A percentile compares a stretch with the other conserved stretches of the same genome.
These are phyloP conservation scores for Philhelius pedissequus DNA, from an alignment of 2,888 invertebrate genomes.

Conservation along the genomic window DNA sequence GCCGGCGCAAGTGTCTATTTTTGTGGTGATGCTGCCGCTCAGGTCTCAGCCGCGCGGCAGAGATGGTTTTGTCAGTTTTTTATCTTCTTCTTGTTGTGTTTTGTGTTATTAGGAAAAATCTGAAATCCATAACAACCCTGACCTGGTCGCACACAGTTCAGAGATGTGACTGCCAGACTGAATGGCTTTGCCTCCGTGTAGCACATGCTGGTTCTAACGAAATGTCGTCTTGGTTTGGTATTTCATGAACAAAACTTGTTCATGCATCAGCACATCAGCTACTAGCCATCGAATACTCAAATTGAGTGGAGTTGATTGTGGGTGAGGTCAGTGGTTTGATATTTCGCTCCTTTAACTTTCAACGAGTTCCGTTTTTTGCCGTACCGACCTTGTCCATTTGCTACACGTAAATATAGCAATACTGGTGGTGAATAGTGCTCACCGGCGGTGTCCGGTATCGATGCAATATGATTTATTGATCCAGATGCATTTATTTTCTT, in stretches of 20 bases:
- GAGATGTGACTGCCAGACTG: slow-evolving; percentile 41
- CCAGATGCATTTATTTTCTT: slow-evolving; percentile 29
- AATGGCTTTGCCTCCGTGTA: slow-evolving; percentile 19
- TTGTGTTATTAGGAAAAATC: slow-evolving; percentile 60
- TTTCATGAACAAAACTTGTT: slow-evolving; percentile 58
- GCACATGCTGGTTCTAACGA: slow-evolving; percentile 44
- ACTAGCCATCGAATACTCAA: not conserved
- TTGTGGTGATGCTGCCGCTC: slow-evolving; percentile 63
- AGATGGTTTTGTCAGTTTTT: slow-evolving; percentile 37
- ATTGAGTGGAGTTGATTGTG: slow-evolving; percentile 23
- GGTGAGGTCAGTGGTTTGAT: slow-evolving; percentile 62
- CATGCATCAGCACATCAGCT: not conserved
- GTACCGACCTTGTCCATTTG: slow-evolving; percentile 36
- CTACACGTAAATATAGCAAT: slow-evolving; percentile 22
- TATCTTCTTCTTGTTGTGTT: slow-evolving; percentile 21
- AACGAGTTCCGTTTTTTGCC: slow-evolving; percentile 29
- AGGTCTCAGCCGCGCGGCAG: not conserved
- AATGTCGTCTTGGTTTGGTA: slow-evolving; percentile 51
- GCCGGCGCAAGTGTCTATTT: slow-evolving; percentile 68
- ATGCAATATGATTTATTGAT: slow-evolving; percentile 52
- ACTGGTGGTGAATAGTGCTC: not conserved
- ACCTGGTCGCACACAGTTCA: slow-evolving; percentile 50
- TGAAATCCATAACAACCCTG: slow-evolving; percentile 53
- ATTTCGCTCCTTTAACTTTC: not conserved
- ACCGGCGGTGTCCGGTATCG: slow-evolving; percentile 54